Percentiles rank a stretch among this genome's conserved stretches.
These are phyloP conservation scores for Takifugu flavidus DNA, from an alignment of 2,113 vertebrate species.

Conservation along the genomic window DNA sequence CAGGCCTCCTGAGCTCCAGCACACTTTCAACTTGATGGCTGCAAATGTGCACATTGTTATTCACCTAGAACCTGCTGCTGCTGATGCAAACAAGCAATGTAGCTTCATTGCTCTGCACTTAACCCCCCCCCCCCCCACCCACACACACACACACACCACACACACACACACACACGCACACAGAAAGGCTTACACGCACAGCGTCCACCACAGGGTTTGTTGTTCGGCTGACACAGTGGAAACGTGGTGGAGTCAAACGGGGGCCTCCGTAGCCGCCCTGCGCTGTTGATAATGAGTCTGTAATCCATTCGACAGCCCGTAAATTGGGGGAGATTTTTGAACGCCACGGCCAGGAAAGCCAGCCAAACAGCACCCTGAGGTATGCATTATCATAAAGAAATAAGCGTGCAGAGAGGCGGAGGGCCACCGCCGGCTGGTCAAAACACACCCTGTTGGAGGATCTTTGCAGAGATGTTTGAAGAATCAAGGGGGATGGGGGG, in stretches of 20 bases:
- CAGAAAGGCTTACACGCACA: neutral
- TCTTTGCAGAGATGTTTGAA: conserved; percentile 36
- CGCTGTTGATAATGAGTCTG: conserved; percentile 56
- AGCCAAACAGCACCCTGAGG: conserved; percentile 41
- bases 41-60: conserved; percentile 61
- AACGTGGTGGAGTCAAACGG: conserved; percentile 32
- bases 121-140: no score
- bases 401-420: conserved; percentile 22
- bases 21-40: conserved; percentile 51
- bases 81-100: conserved; percentile 36
- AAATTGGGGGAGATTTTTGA: conserved; percentile 44
- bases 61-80: conserved; percentile 51
- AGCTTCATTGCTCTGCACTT: conserved; percentile 19
- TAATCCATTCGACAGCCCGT: conserved; percentile 59
- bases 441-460: conserved; percentile 13
- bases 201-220: conserved; percentile 12
- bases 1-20: conserved; percentile 29
- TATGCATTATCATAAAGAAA: conserved; percentile 42
- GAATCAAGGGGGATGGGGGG: conserved; percentile 29
- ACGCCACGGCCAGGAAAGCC: conserved; percentile 24
- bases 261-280: conserved; percentile 30
- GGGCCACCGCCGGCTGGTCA: conserved; percentile 23
- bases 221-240: conserved; percentile 49
- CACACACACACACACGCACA: neutral
- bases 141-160: conserved; percentile 13